A percentile compares a stretch with the other conserved stretches of the same genome.
Evolutionary conservation across 2,113 vertebrate genomes (phyloP).

Genomic region (Regulus satrapa): DNA sequence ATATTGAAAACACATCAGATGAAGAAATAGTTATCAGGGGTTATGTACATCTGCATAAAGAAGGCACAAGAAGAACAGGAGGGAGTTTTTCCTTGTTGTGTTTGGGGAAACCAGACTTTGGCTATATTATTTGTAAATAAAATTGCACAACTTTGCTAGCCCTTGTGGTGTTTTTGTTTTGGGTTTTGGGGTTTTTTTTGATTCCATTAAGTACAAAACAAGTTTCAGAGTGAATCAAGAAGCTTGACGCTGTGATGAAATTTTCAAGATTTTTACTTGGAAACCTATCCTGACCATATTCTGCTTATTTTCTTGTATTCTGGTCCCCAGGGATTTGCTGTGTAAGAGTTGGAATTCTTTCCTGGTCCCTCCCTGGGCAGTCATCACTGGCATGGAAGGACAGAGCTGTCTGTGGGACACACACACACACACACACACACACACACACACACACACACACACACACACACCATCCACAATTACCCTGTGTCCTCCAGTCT

Average conservation of each 20-base stretch:
- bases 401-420: background rate
- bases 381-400: background rate
- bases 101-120: background rate
- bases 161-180: background rate
- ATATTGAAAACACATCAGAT: background rate
- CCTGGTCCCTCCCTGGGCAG: background rate
- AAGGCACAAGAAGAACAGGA: background rate
- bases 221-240: background rate
- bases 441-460: background rate
- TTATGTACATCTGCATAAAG: background rate
- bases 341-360: background rate
- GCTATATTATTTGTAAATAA: constrained; percentile 20
- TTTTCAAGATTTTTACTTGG: background rate
- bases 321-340: background rate
- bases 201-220: background rate
- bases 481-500: background rate
- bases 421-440: background rate
- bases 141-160: background rate
- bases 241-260: background rate
- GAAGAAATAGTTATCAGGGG: background rate
- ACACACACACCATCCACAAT: background rate
- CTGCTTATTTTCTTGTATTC: background rate
- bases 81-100: background rate
- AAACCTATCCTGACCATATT: background rate
- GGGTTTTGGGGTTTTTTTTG: background rate